These are phyloP conservation scores for Adrianichthys oophorus DNA, from an alignment of 2,797 vertebrate species.

Conservation along the genomic window DNA sequence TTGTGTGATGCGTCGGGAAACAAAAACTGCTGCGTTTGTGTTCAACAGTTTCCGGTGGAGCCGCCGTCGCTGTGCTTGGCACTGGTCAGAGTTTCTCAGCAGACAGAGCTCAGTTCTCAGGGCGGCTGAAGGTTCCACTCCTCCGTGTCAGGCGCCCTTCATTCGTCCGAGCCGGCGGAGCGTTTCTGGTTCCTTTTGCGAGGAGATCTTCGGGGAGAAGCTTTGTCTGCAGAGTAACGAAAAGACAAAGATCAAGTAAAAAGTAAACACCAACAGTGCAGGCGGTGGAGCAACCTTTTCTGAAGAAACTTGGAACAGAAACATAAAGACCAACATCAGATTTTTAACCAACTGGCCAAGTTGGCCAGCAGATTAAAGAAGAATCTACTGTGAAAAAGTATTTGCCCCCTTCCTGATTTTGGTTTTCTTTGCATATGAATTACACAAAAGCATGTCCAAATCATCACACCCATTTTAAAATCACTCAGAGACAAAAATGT, in stretches of 20 bases:
- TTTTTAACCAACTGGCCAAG: too few species aligned
- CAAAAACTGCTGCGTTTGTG: constrained; percentile 16
- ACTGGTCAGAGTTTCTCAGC: constrained; percentile 51
- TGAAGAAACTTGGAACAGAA: too few species aligned
- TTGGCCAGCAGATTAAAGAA: too few species aligned
- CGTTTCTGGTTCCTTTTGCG: constrained; percentile 96
- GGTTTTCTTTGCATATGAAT: too few species aligned
- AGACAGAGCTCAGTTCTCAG: neutral
- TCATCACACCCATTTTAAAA: too few species aligned
- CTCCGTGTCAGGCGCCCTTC: constrained; percentile 44
- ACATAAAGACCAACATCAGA: too few species aligned
- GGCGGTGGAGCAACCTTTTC: too few species aligned
- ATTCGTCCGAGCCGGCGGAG: constrained; percentile 95
- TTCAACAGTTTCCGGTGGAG: constrained; percentile 33
- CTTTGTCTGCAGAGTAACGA: constrained; percentile 85
- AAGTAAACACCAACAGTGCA: neutral
- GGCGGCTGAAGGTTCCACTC: constrained; percentile 4
- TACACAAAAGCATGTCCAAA: too few species aligned
- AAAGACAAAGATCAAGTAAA: neutral
- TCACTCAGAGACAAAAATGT: too few species aligned
- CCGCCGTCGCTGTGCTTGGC: constrained; percentile 50
- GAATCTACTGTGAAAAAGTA: too few species aligned
- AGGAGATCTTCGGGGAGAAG: constrained; percentile 91
- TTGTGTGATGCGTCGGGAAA: constrained; percentile 9
- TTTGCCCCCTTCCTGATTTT: too few species aligned